These are phyloP conservation scores for Entelurus aequoreus DNA, from an alignment of 2,113 vertebrate species.

Conservation along the genomic window DNA sequence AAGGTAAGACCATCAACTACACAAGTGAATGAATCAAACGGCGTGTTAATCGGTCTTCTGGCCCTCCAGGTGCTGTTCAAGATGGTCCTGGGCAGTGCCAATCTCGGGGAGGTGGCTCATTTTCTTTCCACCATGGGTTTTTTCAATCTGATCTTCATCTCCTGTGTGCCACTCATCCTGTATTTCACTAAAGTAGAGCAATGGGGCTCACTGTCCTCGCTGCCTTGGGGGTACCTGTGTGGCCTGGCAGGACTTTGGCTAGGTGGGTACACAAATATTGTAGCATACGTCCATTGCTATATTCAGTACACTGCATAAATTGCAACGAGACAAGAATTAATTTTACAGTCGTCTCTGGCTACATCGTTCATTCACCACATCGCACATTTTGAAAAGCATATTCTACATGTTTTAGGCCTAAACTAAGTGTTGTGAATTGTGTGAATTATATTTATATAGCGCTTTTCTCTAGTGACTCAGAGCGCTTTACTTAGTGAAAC, in stretches of 20 bases:
- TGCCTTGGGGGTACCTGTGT: conserved; percentile 95
- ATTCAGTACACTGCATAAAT: too few relatives aligned
- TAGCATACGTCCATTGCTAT: too few relatives aligned
- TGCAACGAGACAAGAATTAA: too few relatives aligned
- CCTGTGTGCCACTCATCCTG: conserved; percentile 88
- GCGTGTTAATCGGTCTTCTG: conserved; percentile 7
- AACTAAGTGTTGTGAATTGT: too few relatives aligned
- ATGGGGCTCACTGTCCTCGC: conserved; percentile 89
- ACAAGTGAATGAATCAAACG: not conserved
- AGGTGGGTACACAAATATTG: conserved; percentile 68
- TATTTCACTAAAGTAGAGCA: conserved; percentile 96
- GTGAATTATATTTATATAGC: too few relatives aligned
- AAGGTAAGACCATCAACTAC: conserved; percentile 71
- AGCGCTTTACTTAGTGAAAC: too few relatives aligned
- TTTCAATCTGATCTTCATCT: conserved; percentile 97
- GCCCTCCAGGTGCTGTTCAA: conserved; percentile 88
- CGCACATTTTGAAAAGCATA: too few relatives aligned
- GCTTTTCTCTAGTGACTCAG: too few relatives aligned
- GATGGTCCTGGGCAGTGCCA: conserved; percentile 96
- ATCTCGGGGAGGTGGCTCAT: conserved; percentile 91
- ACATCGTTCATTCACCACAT: too few relatives aligned
- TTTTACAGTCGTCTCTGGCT: too few relatives aligned
- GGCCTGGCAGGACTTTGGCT: conserved; percentile 95
- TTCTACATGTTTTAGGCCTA: too few relatives aligned
- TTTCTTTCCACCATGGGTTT: conserved; percentile 95